Conservation (phyloP, 2,888 invertebrate species). For the Ommatoiulus sabulosus region DNA sequence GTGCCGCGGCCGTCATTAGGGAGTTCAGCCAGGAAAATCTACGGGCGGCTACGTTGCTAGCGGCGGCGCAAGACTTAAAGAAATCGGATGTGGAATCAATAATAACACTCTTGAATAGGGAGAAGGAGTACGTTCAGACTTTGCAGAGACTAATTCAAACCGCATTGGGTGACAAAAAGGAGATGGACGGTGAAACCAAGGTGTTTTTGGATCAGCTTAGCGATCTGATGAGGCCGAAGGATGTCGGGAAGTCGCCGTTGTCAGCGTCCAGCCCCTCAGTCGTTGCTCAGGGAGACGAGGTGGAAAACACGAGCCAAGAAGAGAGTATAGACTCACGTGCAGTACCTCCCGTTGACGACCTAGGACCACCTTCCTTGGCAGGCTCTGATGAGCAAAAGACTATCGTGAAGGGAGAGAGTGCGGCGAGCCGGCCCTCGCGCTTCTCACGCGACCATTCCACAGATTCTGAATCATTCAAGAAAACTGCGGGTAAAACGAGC, state of each 20-base stretch:
- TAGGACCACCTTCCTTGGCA: neutral
- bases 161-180: conserved; percentile 58
- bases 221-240: conserved; percentile 58
- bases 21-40: conserved; percentile 22
- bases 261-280: neutral
- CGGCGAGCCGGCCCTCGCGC: neutral
- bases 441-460: conserved; percentile 31
- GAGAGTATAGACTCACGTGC: neutral
- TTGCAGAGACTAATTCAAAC: conserved; percentile 58
- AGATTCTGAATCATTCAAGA: neutral
- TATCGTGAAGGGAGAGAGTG: conserved; percentile 3
- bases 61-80: neutral
- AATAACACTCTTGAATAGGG: conserved; percentile 55
- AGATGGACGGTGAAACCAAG: conserved; percentile 57
- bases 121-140: conserved; percentile 58
- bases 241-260: neutral
- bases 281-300: conserved; percentile 41
- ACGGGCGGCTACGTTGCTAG: neutral
- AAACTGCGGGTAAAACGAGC: neutral
- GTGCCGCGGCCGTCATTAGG: neutral
- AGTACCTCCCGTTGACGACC: neutral
- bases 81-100: conserved; percentile 49
- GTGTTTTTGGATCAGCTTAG: conserved; percentile 58
- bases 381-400: neutral
- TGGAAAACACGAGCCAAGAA: conserved; percentile 21